Evolutionary conservation across 2,888 invertebrate genomes (phyloP), one percentile per base, ranked within the genome.

Genomic region (Phaonia tiefii): DNA sequence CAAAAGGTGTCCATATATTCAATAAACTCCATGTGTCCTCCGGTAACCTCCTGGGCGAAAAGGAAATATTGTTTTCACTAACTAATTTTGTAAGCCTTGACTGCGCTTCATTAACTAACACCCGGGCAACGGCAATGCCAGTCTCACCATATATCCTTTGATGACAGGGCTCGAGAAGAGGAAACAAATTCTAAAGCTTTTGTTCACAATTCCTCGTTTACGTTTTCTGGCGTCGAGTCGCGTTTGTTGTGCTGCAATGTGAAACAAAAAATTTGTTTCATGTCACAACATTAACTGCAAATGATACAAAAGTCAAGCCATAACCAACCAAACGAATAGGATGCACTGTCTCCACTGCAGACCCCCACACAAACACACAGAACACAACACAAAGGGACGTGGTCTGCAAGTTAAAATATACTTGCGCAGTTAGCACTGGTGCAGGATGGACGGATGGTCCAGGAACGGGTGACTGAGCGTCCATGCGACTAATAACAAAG

Each of bases 231-330:
- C 42, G 39, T 10, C 13, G 13, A 1, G 2, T 10, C 26, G 7
- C 11, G 51, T 8, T 22, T 13, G 11, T n/a, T 13, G 22, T 63
- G 15, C 20, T 39, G 42, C 63, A 42, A 22, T 22, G 39, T 22
- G 37, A 63, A 63, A 63, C 63, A 37, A 63, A 3, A 31, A 58
- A 66, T 66, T 42, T 49, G 58, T 69, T 63, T 60, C 42, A 49
- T 75, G 75, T 60, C 49, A 49, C 69, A 75, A 75, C 69, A 75
- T 75, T 60, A 75, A 75, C 75, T 75, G 70, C 63, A 70, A 70
- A 37, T 75, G 63, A 70, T 70, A 75, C 63, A 63, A 63, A 75
- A 63, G 63, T 51, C 75, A 74, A 54, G 49, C 25, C 11, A 66
- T 54, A 49, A 54, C 5, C 42, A 54, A 51, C 25, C 26, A 2